phyloP scores from a whole-genome alignment of 2,888 invertebrate species.

The Hirtodrosophila histrioides region DNA sequence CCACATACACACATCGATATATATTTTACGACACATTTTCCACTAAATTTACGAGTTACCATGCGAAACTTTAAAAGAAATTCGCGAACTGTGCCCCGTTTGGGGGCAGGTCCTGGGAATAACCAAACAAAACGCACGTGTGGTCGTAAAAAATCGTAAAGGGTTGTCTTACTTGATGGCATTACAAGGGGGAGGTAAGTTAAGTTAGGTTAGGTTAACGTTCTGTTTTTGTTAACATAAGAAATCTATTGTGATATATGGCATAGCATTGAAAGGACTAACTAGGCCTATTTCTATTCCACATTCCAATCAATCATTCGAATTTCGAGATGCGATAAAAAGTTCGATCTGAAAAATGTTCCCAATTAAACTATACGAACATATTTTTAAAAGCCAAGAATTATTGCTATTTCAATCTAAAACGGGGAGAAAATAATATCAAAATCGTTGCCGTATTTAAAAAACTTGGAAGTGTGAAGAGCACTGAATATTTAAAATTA shows the following conservation, averaged over 20 bases:
- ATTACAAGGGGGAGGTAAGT: background rate
- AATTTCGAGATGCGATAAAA: too few relatives aligned
- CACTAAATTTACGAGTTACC: conserved; percentile 62
- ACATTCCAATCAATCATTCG: too few relatives aligned
- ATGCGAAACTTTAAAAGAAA: conserved; percentile 63
- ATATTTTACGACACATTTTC: conserved; percentile 61
- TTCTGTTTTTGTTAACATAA: conserved; percentile 12
- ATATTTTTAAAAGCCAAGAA: too few relatives aligned
- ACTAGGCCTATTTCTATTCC: too few relatives aligned
- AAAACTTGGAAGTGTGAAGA: too few relatives aligned
- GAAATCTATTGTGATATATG: conserved; percentile 4
- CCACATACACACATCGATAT: conserved; percentile 15
- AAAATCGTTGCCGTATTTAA: too few relatives aligned
- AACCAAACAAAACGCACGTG: conserved; percentile 52
- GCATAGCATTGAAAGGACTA: too few relatives aligned
- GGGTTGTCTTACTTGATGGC: conserved; percentile 42
- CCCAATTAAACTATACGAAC: too few relatives aligned
- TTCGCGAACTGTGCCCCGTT: conserved; percentile 27
- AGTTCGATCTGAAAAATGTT: too few relatives aligned
- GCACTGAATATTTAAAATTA: too few relatives aligned
- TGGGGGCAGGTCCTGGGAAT: background rate
- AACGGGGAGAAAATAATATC: too few relatives aligned
- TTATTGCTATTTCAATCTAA: too few relatives aligned
- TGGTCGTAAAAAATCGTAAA: conserved; percentile 59
- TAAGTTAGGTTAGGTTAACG: conserved; percentile 22